Conservation (phyloP, 2,113 vertebrate genomes). For the Daubentonia madagascariensis region DNA sequence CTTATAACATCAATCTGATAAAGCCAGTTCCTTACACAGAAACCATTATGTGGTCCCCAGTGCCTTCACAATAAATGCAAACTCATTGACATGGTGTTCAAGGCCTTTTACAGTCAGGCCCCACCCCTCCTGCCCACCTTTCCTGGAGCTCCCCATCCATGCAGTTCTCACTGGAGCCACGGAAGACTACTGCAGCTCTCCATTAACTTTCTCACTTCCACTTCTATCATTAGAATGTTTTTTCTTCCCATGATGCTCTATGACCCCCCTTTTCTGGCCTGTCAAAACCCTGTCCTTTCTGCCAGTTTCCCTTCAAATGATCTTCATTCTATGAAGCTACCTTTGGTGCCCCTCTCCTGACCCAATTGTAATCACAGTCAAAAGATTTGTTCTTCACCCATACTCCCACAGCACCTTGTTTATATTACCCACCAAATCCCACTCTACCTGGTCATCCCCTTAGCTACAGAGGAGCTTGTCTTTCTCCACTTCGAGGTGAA, state of each 20-base stretch:
- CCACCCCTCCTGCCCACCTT: not conserved
- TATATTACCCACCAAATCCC: not conserved
- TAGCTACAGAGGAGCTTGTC: not conserved
- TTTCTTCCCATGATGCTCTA: not conserved
- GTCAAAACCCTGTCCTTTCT: not conserved
- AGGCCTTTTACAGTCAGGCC: not conserved
- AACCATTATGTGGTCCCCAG: no score
- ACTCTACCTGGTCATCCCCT: not conserved
- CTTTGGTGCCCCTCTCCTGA: not conserved
- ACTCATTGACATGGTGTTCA: not conserved
- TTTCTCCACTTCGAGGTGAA: not conserved
- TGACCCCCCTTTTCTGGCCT: not conserved
- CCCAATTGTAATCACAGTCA: not conserved
- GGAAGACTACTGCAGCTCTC: not conserved
- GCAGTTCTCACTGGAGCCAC: not conserved
- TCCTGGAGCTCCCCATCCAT: no score
- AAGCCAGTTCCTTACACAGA: not conserved
- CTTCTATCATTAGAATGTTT: not conserved
- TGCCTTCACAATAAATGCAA: not conserved
- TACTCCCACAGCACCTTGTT: not conserved
- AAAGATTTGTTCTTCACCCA: not conserved
- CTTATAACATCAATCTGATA: not conserved
- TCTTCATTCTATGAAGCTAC: not conserved
- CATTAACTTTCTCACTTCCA: not conserved
- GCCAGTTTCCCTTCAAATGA: not conserved